Evolutionary conservation across 2,888 invertebrate genomes (phyloP), one percentile per base, ranked within the genome.

Genomic region (Nomada ferruginata): DNA sequence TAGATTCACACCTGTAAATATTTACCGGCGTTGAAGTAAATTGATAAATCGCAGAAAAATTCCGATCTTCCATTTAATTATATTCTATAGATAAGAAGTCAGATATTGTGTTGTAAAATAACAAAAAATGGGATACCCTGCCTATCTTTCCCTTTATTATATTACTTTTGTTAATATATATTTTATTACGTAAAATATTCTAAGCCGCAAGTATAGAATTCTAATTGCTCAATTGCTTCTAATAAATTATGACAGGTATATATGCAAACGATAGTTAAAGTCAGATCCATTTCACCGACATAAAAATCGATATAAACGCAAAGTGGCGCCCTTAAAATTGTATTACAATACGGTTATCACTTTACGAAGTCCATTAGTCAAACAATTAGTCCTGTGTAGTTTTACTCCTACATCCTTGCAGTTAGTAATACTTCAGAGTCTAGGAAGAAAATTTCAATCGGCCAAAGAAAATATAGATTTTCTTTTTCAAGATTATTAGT

Each of bases 281-380:
- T 23, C 11, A 4, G 26, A 18, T 26, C 26, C n/a, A 26, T 64
- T 11, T 36, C n/a, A 42, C 9, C 36, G 20, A 53, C 20, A 42
- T 53, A 47, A 44, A 69, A 47, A 44, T 57, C 57, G n/a, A 69
- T 59, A 69, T 13, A 44, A 47, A 26, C 15, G 23, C n/a, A 69
- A 69, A 69, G 36, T 68, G 68, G 9, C 55, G 20, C 23, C 10
- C 2, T 66, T 53, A 4, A 9, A 36, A 66, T 15, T 11, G 20
- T 53, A 53, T 55, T 68, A 55, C 42, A 68, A 55, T 55, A 23
- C 10, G 20, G 15, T 42, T 18, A 36, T 55, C 55, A 42, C 3
- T 23, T 18, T 55, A 29, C 42, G 53, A 36, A 55, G 42, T 55
- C 42, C 42, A 59, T 29, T 47, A 47, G 23, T 53, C 18, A 53